phyloP scores from a whole-genome alignment of 2,888 invertebrate genomes.

The Crepidodera aurea region DNA sequence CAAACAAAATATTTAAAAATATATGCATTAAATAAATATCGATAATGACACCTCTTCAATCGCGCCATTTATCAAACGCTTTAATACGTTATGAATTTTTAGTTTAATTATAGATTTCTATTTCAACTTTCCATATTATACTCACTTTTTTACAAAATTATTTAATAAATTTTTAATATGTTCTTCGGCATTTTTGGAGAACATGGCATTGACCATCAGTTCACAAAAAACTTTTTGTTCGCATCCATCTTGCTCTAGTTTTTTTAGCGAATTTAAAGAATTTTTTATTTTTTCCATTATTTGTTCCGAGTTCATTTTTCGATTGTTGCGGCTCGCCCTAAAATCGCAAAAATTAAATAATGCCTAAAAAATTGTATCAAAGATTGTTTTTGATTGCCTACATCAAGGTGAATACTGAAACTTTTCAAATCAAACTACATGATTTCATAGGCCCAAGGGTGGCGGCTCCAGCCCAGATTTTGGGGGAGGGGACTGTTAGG shows the following conservation, averaged over 20 bases:
- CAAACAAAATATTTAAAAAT: slow-evolving; percentile 6
- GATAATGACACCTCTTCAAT: too few relatives aligned
- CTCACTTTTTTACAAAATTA: slow-evolving; percentile 55
- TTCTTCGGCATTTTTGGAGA: slow-evolving; percentile 52
- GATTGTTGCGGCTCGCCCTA: slow-evolving; percentile 44
- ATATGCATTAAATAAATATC: too few relatives aligned
- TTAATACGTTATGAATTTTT: too few relatives aligned
- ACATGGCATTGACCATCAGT: slow-evolving; percentile 51
- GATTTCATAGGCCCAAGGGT: too few relatives aligned
- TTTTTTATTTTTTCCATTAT: slow-evolving; percentile 42
- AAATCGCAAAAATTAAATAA: slow-evolving; percentile 36
- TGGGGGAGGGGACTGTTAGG: too few relatives aligned
- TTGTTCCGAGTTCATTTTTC: slow-evolving; percentile 38
- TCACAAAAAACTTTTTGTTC: slow-evolving; percentile 57
- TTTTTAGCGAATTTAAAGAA: slow-evolving; percentile 47
- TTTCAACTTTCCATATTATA: slow-evolving; percentile 12
- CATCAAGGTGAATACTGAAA: too few relatives aligned
- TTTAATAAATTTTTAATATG: slow-evolving; percentile 55
- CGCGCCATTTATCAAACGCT: too few relatives aligned
- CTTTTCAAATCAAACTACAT: too few relatives aligned
- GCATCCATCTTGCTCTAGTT: slow-evolving; percentile 50
- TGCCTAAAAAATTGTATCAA: too few relatives aligned
- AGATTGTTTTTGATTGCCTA: too few relatives aligned
- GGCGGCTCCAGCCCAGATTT: too few relatives aligned
- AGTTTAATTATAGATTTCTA: background rate